Percentiles rank a stretch among this genome's conserved stretches.
Evolutionary conservation across 1,140 invertebrate species (phyloP).

Genomic region (Drosophila simulans): DNA sequence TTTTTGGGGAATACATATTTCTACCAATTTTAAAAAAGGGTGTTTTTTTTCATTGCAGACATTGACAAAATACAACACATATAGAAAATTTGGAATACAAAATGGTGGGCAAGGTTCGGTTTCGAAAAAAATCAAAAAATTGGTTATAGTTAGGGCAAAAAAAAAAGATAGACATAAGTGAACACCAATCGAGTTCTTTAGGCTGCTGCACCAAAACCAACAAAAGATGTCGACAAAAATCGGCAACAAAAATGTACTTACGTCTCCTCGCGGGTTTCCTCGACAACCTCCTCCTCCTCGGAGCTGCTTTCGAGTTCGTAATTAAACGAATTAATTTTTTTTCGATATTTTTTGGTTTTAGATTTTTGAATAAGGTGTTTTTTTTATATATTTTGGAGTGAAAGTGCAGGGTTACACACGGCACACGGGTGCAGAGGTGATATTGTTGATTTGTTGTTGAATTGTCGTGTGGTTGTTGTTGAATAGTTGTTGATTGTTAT

Average conservation of each 20-base stretch:
- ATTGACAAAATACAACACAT: constrained; percentile 63
- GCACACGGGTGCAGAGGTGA: constrained; percentile 49
- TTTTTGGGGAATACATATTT: constrained; percentile 11
- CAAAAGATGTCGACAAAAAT: constrained; percentile 46
- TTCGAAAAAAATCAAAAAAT: constrained; percentile 26
- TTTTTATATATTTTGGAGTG: constrained; percentile 31
- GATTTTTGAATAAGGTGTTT: constrained; percentile 31
- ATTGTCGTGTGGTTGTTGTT: constrained; percentile 55
- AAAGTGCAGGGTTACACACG: constrained; percentile 59
- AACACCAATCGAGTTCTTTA: constrained; percentile 70
- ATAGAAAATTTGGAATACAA: constrained; percentile 50
- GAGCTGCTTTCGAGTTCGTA: constrained; percentile 84
- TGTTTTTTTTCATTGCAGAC: constrained; percentile 25
- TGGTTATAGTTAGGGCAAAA: constrained; percentile 23
- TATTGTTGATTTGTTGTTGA: constrained; percentile 60
- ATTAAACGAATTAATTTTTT: constrained; percentile 49
- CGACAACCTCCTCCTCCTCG: constrained; percentile 89
- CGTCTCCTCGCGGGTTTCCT: constrained; percentile 88
- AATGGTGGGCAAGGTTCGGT: constrained; percentile 18
- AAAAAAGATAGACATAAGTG: constrained; percentile 36
- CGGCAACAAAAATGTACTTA: constrained; percentile 86
- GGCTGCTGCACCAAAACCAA: constrained; percentile 59
- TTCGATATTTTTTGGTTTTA: constrained; percentile 13
- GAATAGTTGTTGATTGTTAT: constrained; percentile 54
- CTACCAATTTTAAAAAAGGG: constrained; percentile 22